Conservation (phyloP, 2,113 vertebrate genomes). For the Dromaius novaehollandiae region DNA sequence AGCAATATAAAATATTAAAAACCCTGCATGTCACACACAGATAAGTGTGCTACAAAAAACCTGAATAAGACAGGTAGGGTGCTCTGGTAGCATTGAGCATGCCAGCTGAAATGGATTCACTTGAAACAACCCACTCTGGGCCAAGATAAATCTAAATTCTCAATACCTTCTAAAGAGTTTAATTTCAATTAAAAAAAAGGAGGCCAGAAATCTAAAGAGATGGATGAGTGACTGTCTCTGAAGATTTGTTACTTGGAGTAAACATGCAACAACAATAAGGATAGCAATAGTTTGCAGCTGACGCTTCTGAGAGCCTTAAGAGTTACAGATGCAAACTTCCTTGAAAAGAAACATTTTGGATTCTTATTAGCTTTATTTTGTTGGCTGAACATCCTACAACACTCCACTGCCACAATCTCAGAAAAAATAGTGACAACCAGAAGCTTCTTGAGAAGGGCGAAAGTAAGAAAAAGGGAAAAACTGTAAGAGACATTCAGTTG, state of each 20-base stretch:
- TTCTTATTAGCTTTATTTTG: constrained; percentile 5
- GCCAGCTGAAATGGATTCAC: background rate
- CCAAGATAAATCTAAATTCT: background rate
- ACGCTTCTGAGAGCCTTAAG: constrained; percentile 16
- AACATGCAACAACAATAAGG: background rate
- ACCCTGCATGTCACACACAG: background rate
- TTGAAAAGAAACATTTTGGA: constrained; percentile 18
- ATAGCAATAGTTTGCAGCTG: background rate
- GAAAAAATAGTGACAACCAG: background rate
- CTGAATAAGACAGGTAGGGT: background rate
- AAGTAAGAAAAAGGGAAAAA: background rate
- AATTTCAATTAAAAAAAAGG: rapidly evolving
- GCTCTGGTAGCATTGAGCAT: background rate
- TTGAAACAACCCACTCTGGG: background rate
- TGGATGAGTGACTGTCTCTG: rapidly evolving
- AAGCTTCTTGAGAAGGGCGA: background rate
- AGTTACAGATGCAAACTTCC: background rate
- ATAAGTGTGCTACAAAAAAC: background rate
- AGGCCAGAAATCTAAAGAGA: background rate
- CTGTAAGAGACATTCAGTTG: background rate
- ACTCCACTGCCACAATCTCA: constrained; percentile 10
- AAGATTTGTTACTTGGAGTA: background rate
- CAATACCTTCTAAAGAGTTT: background rate
- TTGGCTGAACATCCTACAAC: background rate
- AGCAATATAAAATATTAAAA: background rate